These are phyloP conservation scores for Dryobates pubescens DNA, from an alignment of 2,797 vertebrate genomes.

Conservation along the genomic window DNA sequence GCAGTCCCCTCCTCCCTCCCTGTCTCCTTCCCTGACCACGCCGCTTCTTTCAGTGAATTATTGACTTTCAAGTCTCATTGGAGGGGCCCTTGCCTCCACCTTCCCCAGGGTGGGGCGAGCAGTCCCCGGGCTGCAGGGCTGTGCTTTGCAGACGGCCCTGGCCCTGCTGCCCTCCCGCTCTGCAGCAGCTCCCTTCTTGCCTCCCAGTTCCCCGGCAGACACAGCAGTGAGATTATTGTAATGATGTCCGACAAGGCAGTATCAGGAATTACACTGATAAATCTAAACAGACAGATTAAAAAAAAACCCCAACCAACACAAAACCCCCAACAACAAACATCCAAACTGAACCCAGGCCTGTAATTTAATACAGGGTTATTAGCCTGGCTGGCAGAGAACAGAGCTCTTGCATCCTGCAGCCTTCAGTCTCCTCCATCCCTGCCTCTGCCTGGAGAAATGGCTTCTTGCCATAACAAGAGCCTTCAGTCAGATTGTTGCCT, in stretches of 20 bases:
- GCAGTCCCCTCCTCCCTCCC: not conserved
- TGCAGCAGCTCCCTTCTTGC: not conserved
- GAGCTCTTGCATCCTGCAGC: constrained; percentile 38
- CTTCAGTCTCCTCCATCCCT: not conserved
- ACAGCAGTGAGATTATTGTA: constrained; percentile 65
- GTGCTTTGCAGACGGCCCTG: not conserved
- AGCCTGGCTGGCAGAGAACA: constrained; percentile 64
- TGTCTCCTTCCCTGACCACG: not conserved
- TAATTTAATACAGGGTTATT: constrained; percentile 77
- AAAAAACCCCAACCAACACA: not conserved
- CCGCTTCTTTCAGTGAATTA: not conserved
- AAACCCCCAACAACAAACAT: not conserved
- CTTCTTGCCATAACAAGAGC: not conserved
- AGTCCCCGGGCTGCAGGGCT: not conserved
- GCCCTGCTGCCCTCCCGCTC: not conserved
- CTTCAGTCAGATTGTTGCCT: not conserved
- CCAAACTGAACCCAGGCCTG: constrained; percentile 41
- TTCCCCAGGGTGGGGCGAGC: not conserved
- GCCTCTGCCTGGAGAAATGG: constrained; percentile 14
- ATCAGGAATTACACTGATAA: constrained; percentile 72
- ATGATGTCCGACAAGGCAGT: constrained; percentile 71
- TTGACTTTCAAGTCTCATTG: not conserved
- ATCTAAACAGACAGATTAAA: constrained; percentile 74
- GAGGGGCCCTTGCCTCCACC: not conserved
- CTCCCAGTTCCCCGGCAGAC: constrained; percentile 42